phyloP scores from a whole-genome alignment of 2,888 invertebrate genomes.

The Rhagonycha fulva region DNA sequence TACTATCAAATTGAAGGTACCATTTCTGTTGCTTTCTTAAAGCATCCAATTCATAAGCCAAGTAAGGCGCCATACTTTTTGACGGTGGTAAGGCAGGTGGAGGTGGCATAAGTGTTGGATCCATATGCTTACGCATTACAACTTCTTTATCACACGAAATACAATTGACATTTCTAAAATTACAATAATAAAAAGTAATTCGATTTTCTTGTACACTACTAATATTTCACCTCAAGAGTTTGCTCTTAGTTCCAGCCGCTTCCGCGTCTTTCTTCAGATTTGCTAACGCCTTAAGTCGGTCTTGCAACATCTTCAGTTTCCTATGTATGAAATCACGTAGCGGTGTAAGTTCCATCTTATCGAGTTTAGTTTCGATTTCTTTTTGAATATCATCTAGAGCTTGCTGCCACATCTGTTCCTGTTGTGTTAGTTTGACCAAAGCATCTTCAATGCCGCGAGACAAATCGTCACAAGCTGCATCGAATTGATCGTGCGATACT shows the following conservation, averaged over 20 bases:
- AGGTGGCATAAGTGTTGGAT: constrained; percentile 55
- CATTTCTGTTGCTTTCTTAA: constrained; percentile 57
- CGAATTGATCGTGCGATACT: constrained; percentile 74
- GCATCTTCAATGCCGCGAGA: constrained; percentile 68
- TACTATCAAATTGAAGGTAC: constrained; percentile 45
- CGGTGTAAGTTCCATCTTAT: constrained; percentile 67
- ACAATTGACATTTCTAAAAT: constrained; percentile 71
- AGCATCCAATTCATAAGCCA: constrained; percentile 71
- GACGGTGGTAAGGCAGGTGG: constrained; percentile 61
- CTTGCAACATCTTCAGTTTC: constrained; percentile 64
- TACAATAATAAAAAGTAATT: not conserved
- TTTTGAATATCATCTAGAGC: constrained; percentile 69
- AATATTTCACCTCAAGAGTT: constrained; percentile 61
- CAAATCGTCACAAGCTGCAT: constrained; percentile 69
- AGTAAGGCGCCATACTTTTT: constrained; percentile 69
- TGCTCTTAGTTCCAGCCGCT: constrained; percentile 73
- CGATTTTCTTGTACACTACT: not conserved
- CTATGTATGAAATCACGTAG: constrained; percentile 67
- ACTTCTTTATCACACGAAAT: constrained; percentile 78
- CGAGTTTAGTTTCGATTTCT: constrained; percentile 68
- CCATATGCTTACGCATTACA: constrained; percentile 68
- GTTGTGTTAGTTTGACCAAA: constrained; percentile 63
- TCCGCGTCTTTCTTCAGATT: constrained; percentile 65
- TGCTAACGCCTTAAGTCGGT: constrained; percentile 64
- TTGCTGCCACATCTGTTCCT: constrained; percentile 69